Base-by-base conservation (phyloP, 2,888 invertebrate genomes). In the Labia minor region DNA sequence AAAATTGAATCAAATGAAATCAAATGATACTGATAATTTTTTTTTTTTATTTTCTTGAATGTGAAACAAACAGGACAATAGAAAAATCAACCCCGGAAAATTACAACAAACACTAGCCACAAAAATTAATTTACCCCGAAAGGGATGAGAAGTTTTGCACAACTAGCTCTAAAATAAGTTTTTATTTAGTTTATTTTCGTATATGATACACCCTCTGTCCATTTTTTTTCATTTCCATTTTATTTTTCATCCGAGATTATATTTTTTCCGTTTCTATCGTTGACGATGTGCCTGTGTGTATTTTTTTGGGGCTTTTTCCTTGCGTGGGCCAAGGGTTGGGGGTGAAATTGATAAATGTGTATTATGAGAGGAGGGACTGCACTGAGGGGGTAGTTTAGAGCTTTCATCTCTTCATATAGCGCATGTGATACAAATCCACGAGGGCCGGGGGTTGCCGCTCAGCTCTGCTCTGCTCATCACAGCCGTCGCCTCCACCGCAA, bases 321-420 rank as follows among this genome's bases (percentile, higher is more conserved):
- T 49, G 14, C 16, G 8, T 16, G 49, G 49, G 16, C 26, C 26
- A 26, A 6, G 26, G 8, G 26, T 3, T 3, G 26, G 26, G 26
- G 26, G 16, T 49, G 65, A 65, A 65, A 66, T 62, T 67, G 68
- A 68, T 66, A 68, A 68, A 68, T 68, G 67, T 37, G 62, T 65
- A 65, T 67, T 68, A 66, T 64, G 63, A 64, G 65, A 65, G 33
- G 63, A 64, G 62, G 67, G 49, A 66, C 19, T 65, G 68, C 16
- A 49, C n/a, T 3, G 49, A 49, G 62, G 65, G 65, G 65, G 37
- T 37, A 26, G 37, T 65, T 65, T 37, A 65, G 66, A 63, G 68
- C 68, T 68, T 68, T 68, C 68, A 68, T 67, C 68, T 68, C 68
- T 68, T 68, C 68, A 68, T 68, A 68, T 49, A 37, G 63, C 62